Evolutionary conservation across 2,113 vertebrate genomes (phyloP).

Genomic region (Ailuropoda melanoleuca): DNA sequence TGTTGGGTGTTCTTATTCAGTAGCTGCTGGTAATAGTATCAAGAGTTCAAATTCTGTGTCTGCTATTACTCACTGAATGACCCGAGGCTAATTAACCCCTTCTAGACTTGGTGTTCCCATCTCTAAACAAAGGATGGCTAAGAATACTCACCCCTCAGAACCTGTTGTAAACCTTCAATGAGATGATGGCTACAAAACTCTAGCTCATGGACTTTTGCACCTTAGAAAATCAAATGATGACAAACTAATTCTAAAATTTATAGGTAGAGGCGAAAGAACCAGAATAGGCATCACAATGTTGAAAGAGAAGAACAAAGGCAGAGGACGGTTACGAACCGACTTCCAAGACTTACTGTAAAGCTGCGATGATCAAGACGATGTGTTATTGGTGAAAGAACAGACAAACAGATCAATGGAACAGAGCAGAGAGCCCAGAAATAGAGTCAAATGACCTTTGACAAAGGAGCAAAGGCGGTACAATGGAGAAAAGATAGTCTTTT

Average conservation of each 20-base stretch:
- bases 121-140: accelerated
- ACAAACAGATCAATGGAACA: not conserved
- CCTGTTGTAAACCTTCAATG: not conserved
- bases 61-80: not conserved
- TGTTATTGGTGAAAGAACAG: not conserved
- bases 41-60: not conserved
- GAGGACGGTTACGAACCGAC: not conserved
- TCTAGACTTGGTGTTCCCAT: too few species aligned
- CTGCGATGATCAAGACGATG: not conserved
- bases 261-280: not conserved
- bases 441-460: not conserved
- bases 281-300: not conserved
- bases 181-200: not conserved
- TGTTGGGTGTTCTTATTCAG: not conserved
- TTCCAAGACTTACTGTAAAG: not conserved
- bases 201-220: not conserved
- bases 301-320: not conserved
- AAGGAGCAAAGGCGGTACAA: not conserved
- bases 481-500: not conserved
- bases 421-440: not conserved
- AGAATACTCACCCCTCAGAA: not conserved
- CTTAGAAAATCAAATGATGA: not conserved
- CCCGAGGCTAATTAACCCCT: not conserved
- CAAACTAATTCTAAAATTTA: not conserved
- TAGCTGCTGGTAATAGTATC: not conserved